Evolutionary conservation across 2,888 invertebrate genomes (phyloP).

Genomic region (Eupithecia insigniata): DNA sequence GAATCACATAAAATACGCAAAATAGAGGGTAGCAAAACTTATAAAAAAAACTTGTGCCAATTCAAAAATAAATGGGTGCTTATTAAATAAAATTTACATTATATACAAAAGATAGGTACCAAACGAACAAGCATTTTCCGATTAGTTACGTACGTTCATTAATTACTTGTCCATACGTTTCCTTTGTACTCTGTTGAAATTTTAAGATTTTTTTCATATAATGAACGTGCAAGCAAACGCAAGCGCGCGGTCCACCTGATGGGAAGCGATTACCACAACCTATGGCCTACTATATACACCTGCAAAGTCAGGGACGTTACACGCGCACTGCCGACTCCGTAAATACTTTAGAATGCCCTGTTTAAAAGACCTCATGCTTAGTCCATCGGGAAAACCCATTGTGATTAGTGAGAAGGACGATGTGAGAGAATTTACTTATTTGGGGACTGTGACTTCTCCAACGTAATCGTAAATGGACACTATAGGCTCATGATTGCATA

Average conservation of each 20-base stretch:
- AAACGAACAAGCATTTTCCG: background rate
- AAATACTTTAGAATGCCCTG: too few relatives aligned
- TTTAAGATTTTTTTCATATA: too few relatives aligned
- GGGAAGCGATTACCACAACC: too few relatives aligned
- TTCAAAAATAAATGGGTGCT: background rate
- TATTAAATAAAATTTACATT: background rate
- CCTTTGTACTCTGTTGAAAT: background rate
- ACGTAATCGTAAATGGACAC: constrained; percentile 58
- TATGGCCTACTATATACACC: too few relatives aligned
- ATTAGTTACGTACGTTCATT: background rate
- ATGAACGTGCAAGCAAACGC: too few relatives aligned
- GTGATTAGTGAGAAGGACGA: background rate
- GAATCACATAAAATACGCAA: background rate
- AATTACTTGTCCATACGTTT: background rate
- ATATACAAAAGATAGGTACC: background rate
- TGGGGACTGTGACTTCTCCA: too few relatives aligned
- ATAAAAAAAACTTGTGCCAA: background rate
- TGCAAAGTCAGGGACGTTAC: too few relatives aligned
- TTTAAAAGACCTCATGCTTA: too few relatives aligned
- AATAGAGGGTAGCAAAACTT: background rate
- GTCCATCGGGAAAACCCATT: too few relatives aligned
- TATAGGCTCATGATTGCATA: constrained; percentile 65
- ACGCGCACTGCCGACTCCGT: too few relatives aligned
- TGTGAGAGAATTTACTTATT: background rate
- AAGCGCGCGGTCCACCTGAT: too few relatives aligned